A percentile compares a stretch with the other conserved stretches of the same genome.
Evolutionary conservation across 2,888 invertebrate genomes (phyloP).

Genomic region (Hecatera dysodea): DNA sequence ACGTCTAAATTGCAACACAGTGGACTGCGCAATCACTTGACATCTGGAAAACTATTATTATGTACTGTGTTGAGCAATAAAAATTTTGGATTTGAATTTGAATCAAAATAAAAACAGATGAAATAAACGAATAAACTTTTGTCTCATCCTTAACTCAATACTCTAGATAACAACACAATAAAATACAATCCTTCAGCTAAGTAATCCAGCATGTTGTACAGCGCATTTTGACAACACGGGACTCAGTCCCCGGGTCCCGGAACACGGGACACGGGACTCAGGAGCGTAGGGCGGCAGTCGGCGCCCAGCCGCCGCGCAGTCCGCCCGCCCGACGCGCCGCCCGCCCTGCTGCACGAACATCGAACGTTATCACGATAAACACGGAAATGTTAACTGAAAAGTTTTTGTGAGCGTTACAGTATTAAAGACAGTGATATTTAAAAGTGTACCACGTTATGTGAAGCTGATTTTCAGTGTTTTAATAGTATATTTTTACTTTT

Average conservation of each 20-base stretch:
- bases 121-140: not conserved
- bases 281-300: slow-evolving; percentile 67
- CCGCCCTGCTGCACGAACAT: slow-evolving; percentile 51
- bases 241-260: not conserved
- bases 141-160: too few relatives aligned
- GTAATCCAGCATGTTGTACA: slow-evolving; percentile 17
- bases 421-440: not conserved
- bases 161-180: not conserved
- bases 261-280: not conserved
- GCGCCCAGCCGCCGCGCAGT: slow-evolving; percentile 68
- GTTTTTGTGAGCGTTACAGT: slow-evolving; percentile 1
- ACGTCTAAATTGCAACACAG: too few relatives aligned
- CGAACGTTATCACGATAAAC: slow-evolving; percentile 43
- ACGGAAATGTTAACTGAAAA: slow-evolving; percentile 27
- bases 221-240: slow-evolving; percentile 8
- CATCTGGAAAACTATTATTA: too few relatives aligned
- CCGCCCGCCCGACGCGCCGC: slow-evolving; percentile 66
- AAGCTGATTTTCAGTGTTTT: not conserved
- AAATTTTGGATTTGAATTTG: too few relatives aligned
- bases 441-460: not conserved
- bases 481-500: not conserved
- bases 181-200: slow-evolving; percentile 27
- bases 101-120: too few relatives aligned
- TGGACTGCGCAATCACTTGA: too few relatives aligned
- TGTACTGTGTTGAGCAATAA: too few relatives aligned